Conservation (phyloP, 2,113 vertebrate genomes). For the Sorex fumeus region DNA sequence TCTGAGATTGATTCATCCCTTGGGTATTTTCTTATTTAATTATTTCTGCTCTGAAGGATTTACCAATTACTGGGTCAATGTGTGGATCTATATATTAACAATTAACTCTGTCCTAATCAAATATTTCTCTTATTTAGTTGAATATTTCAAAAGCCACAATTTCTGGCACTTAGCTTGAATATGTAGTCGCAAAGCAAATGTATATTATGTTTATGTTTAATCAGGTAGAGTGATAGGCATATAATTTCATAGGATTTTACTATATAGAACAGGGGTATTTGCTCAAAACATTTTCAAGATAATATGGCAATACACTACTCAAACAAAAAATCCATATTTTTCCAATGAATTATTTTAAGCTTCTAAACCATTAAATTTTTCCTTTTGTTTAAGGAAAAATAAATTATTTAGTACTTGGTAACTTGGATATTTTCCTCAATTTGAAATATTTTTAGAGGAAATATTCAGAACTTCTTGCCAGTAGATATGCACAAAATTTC, state of each 20-base stretch:
- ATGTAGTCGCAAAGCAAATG: background rate
- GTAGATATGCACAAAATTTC: background rate
- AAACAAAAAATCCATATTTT: background rate
- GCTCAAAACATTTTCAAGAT: background rate
- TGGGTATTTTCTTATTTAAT: too few relatives aligned
- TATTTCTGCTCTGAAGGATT: too few relatives aligned
- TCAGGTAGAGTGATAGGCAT: background rate
- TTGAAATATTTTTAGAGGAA: background rate
- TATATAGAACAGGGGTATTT: background rate
- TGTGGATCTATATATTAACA: background rate
- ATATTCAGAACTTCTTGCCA: conserved; percentile 16
- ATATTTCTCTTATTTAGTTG: background rate
- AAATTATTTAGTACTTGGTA: conserved; percentile 16
- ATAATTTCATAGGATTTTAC: background rate
- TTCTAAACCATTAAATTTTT: background rate
- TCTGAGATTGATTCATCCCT: too few relatives aligned
- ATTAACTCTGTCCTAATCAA: conserved; percentile 18
- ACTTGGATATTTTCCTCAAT: conserved; percentile 5
- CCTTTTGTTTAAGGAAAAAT: background rate
- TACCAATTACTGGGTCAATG: background rate
- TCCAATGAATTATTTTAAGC: background rate
- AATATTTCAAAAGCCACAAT: background rate
- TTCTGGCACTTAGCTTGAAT: background rate
- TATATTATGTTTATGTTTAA: background rate
- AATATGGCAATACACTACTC: background rate